Base-by-base conservation (phyloP, 2,888 invertebrate genomes). In the Pseudolycoriella hygida region DNA sequence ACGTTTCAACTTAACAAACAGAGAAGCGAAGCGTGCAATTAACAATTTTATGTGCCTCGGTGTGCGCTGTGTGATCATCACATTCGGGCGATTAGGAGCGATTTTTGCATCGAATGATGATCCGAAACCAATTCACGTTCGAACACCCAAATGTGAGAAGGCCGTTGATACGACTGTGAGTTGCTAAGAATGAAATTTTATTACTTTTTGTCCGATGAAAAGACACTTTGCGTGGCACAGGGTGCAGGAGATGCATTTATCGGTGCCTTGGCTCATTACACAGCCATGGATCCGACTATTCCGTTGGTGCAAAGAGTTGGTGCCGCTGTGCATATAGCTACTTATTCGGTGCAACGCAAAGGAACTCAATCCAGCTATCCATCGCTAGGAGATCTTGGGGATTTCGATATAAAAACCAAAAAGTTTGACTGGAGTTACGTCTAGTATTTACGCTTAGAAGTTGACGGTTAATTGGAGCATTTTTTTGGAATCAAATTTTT, bases 241-340 rank as follows among this genome's bases (percentile, higher is more conserved):
- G 96, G 96, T 18, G 96, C 96, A 44, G 96, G 97, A 1, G 96
- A 97, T 68, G 84, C 90, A 17, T 97, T 97, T 67, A 78, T 96
- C 50, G 97, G 97, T 10, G 81, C 88, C 2, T 64, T 97, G 50
- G 92, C 88, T 1, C 85, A 76, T 57, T 82, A 77, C 55, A 59
- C 88, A 50, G 76, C 84, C 1, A 68, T 70, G 41, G 62, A 72
- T 51, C 72, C 75, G n/a, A 54, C 73, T 17, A 57, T 74, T 17
- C 58, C 72, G 2, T 60, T 89, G 48, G 67, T 72, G 53, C 77
- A 81, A 57, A 72, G 76, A 51, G 72, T 93, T 46, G 71, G 72
- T 45, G 75, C 80, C 45, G 79, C 92, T 3, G 83, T 84, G 58
- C 60, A 68, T 49, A 71, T 89, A 43, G 94, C 96, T 2, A 72